A percentile compares a stretch with the other conserved stretches of the same genome.
Conservation (phyloP, 2,797 vertebrate genomes). For the Okamejei kenojei region DNA sequence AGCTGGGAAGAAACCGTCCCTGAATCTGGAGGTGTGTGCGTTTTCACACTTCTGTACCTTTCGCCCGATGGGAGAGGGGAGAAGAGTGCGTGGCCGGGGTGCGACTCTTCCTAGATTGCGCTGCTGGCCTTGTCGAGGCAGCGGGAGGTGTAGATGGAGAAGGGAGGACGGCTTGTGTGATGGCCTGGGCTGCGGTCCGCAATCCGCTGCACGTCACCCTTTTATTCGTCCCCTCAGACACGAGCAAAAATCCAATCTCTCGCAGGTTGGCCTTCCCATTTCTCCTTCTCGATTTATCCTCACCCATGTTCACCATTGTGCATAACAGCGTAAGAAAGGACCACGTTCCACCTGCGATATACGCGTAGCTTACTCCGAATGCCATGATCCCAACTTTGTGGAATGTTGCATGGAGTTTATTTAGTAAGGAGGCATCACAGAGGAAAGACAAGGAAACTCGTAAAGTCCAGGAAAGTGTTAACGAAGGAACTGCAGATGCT, state of each 20-base stretch:
- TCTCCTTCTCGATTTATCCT: not conserved
- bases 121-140: too few species aligned
- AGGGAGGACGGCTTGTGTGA: too few species aligned
- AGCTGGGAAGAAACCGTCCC: too few species aligned
- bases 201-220: too few species aligned
- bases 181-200: too few species aligned
- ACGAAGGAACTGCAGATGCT: too few species aligned
- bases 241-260: not conserved
- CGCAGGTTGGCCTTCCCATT: not conserved
- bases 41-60: too few species aligned
- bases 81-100: too few species aligned
- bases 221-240: not conserved
- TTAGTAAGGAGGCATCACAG: not conserved
- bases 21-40: too few species aligned
- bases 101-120: too few species aligned
- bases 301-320: not conserved
- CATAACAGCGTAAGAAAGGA: not conserved
- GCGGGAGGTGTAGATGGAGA: too few species aligned
- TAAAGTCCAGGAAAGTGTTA: not conserved
- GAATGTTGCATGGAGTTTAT: not conserved
- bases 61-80: too few species aligned
- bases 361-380: not conserved
- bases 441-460: not conserved
- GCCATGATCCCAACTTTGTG: not conserved
- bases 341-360: not conserved